Percentiles rank a stretch among this genome's conserved stretches.
These are phyloP conservation scores for Phallusia fumigata DNA, from an alignment of 23 tunicate species.

Conservation along the genomic window DNA sequence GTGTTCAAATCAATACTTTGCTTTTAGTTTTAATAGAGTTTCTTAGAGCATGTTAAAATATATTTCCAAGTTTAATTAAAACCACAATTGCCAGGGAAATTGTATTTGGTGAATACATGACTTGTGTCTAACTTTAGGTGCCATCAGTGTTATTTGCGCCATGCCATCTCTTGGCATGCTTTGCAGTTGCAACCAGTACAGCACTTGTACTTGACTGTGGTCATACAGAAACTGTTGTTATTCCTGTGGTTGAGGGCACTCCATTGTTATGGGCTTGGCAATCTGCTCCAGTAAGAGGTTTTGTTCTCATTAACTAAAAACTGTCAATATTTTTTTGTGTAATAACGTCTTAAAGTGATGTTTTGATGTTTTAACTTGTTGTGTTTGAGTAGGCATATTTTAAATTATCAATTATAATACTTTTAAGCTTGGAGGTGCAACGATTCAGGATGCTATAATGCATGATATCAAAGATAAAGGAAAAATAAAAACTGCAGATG, in stretches of 20 bases:
- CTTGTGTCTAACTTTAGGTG: constrained; percentile 33
- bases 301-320: too few relatives aligned
- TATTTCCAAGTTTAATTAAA: too few relatives aligned
- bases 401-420: not conserved
- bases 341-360: too few relatives aligned
- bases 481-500: constrained; percentile 28
- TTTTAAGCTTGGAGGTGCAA: constrained; percentile 66
- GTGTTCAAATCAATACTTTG: too few relatives aligned
- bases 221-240: constrained; percentile 50
- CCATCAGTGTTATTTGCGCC: constrained; percentile 85
- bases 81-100: too few relatives aligned
- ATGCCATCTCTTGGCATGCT: constrained; percentile 76
- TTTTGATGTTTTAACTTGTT: too few relatives aligned
- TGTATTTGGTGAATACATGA: not conserved
- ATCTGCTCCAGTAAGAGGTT: constrained; percentile 77
- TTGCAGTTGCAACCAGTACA: constrained; percentile 75
- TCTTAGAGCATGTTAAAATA: too few relatives aligned
- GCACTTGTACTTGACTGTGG: constrained; percentile 78
- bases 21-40: not conserved
- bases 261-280: constrained; percentile 89
- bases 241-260: constrained; percentile 84
- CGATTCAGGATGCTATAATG: constrained; percentile 59
- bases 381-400: not conserved
- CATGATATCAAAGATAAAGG: constrained; percentile 52
- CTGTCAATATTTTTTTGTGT: too few relatives aligned